A percentile compares a stretch with the other conserved stretches of the same genome.
These are phyloP conservation scores for Dolichoris vasculosae DNA, from an alignment of 1,140 invertebrate genomes.

Conservation along the genomic window DNA sequence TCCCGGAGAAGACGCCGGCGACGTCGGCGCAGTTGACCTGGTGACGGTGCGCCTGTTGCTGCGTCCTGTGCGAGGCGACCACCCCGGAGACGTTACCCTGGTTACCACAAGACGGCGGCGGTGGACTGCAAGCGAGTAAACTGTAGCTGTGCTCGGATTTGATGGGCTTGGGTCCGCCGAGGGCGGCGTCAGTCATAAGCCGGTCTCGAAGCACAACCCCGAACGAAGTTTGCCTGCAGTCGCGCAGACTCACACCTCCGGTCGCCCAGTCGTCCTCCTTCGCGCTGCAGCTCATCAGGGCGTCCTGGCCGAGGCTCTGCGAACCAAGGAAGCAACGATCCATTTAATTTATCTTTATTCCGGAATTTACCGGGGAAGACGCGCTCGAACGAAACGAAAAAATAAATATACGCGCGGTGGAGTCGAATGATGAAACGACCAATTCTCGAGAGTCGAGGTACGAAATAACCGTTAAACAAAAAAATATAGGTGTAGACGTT, in stretches of 20 bases:
- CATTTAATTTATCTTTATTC: too few species aligned
- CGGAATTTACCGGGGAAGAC: too few species aligned
- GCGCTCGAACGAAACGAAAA: neutral
- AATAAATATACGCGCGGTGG: too few species aligned
- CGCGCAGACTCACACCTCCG: conserved; percentile 25
- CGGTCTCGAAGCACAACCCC: conserved; percentile 88
- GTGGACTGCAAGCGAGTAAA: conserved; percentile 77
- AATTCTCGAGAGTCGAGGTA: too few species aligned
- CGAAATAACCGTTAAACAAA: neutral
- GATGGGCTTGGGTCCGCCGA: conserved; percentile 84
- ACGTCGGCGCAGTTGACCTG: neutral
- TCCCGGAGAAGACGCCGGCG: conserved; percentile 1
- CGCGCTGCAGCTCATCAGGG: conserved; percentile 58
- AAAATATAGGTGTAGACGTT: neutral
- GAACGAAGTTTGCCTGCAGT: conserved; percentile 54
- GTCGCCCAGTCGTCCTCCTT: conserved; percentile 71
- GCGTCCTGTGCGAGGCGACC: conserved; percentile 51
- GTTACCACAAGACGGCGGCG: conserved; percentile 58
- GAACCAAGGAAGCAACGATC: neutral
- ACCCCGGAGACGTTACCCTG: conserved; percentile 8
- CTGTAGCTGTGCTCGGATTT: conserved; percentile 91
- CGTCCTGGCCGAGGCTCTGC: conserved; percentile 65
- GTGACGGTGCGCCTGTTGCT: neutral
- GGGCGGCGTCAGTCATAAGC: conserved; percentile 90
- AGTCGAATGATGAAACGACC: too few species aligned